These are phyloP conservation scores for Rhinogobius similis DNA, from an alignment of 2,113 vertebrate species.

Conservation along the genomic window DNA sequence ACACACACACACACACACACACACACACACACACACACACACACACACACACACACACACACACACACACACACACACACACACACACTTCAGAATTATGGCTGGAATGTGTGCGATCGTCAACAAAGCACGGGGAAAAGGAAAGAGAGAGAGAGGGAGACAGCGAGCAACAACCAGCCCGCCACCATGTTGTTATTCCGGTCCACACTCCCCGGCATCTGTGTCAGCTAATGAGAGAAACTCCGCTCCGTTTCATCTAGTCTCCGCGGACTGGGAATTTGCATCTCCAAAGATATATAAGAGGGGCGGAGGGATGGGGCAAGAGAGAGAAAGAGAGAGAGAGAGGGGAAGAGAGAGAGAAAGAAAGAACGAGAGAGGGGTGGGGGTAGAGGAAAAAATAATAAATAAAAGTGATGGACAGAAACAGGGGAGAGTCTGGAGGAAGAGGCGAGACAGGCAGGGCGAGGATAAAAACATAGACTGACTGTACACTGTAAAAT, in stretches of 20 bases:
- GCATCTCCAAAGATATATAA: slow-evolving; percentile 77
- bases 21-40: slow-evolving; percentile 9
- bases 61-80: background rate
- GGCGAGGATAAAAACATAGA: slow-evolving; percentile 68
- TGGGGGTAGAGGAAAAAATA: slow-evolving; percentile 21
- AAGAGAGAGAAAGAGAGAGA: slow-evolving; percentile 16
- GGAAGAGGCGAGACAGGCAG: slow-evolving; percentile 58
- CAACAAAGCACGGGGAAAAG: slow-evolving; percentile 66
- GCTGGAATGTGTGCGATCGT: slow-evolving; percentile 60
- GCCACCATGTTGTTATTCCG: slow-evolving; percentile 78
- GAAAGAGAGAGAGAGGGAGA: slow-evolving; percentile 44
- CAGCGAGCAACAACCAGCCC: slow-evolving; percentile 51
- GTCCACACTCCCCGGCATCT: slow-evolving; percentile 79
- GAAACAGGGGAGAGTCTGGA: slow-evolving; percentile 19
- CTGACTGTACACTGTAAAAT: slow-evolving; percentile 33
- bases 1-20: slow-evolving; percentile 11
- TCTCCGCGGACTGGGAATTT: slow-evolving; percentile 78
- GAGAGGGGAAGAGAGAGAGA: slow-evolving; percentile 7
- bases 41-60: slow-evolving; percentile 31
- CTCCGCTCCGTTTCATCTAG: slow-evolving; percentile 78
- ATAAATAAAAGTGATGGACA: slow-evolving; percentile 65
- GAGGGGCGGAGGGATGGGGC: slow-evolving; percentile 59
- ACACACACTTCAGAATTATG: slow-evolving; percentile 51
- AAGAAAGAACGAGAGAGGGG: slow-evolving; percentile 24
- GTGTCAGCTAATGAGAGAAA: slow-evolving; percentile 81